Percentiles rank a stretch among this genome's conserved stretches.
phyloP scores from a whole-genome alignment of 2,113 vertebrate genomes.

The Philantomba maxwellii region DNA sequence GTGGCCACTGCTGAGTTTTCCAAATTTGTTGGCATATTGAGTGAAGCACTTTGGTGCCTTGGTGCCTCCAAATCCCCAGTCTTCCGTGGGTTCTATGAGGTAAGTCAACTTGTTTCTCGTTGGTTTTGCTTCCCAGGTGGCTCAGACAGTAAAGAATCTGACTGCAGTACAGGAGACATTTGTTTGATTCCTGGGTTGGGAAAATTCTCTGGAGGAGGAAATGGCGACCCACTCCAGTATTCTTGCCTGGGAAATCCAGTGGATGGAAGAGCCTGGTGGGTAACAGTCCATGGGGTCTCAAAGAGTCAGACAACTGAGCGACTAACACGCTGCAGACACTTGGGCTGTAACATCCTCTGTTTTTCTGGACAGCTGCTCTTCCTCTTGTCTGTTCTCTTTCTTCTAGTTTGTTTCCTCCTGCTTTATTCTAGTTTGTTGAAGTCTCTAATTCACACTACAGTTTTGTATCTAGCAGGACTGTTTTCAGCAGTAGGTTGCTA shows the following conservation, averaged over 20 bases:
- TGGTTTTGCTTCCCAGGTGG: neutral
- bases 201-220: neutral
- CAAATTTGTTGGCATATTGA: neutral
- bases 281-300: neutral
- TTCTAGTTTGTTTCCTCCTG: neutral
- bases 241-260: neutral
- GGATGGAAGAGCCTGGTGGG: neutral
- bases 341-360: neutral
- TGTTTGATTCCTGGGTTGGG: neutral
- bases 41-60: neutral
- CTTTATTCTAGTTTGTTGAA: neutral
- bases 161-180: neutral
- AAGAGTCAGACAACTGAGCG: neutral
- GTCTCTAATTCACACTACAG: neutral
- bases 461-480: neutral
- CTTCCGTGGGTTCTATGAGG: neutral
- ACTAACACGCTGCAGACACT: neutral
- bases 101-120: neutral
- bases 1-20: neutral
- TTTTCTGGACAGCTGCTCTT: neutral
- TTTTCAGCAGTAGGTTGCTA: neutral
- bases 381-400: neutral
- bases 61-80: neutral
- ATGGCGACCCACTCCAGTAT: neutral
- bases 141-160: neutral